phyloP scores from a whole-genome alignment of 2,797 vertebrate species.

The Stomatorhinus walkeri region DNA sequence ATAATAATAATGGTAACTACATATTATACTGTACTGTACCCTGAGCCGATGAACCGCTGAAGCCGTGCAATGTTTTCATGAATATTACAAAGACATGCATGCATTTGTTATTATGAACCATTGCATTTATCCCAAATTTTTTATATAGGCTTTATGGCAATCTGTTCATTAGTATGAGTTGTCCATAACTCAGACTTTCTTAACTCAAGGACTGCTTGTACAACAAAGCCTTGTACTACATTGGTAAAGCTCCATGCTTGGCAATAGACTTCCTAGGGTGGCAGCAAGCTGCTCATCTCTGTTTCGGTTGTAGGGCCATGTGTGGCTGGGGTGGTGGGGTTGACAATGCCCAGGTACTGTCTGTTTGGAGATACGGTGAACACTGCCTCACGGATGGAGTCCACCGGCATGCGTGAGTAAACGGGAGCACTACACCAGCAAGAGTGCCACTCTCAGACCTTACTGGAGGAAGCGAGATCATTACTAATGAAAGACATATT shows the following conservation, averaged over 20 bases:
- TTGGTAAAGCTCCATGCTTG: not conserved
- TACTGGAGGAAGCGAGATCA: not conserved
- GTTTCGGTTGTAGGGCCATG: slow-evolving; percentile 33
- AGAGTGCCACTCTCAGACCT: slow-evolving; percentile 17
- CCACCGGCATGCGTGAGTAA: slow-evolving; percentile 41
- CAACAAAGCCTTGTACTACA: not conserved
- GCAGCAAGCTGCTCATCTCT: not conserved
- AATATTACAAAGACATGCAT: not conserved
- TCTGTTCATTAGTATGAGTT: not conserved
- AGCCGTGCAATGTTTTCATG: not conserved
- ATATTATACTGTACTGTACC: not conserved
- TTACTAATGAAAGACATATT: not conserved
- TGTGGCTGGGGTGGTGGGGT: slow-evolving; percentile 44
- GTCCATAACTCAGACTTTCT: not conserved
- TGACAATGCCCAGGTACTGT: slow-evolving; percentile 47
- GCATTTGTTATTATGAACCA: not conserved
- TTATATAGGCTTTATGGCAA: not conserved
- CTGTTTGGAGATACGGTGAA: slow-evolving; percentile 43
- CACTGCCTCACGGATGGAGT: slow-evolving; percentile 43
- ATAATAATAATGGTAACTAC: not conserved
- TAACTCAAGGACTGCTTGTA: not conserved
- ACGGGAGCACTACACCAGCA: not conserved
- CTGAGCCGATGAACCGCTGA: not conserved
- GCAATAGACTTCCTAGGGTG: not conserved
- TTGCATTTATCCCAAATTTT: not conserved